Conservation (phyloP, 2,888 invertebrate genomes). For the Mechanitis messenoides region DNA sequence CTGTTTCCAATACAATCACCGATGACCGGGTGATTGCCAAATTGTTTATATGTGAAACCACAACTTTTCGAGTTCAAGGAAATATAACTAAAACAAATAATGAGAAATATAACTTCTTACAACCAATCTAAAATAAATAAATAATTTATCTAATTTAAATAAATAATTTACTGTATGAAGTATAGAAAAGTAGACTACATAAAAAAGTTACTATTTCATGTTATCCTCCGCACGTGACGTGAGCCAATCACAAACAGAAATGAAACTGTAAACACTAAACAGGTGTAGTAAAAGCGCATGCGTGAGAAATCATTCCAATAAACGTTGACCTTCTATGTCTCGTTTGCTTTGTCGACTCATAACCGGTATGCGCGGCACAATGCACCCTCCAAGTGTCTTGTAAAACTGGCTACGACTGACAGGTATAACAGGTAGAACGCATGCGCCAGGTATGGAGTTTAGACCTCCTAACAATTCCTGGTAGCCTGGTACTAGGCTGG, state of each 20-base stretch:
- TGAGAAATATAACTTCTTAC: neutral
- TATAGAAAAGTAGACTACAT: no score
- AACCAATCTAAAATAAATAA: no score
- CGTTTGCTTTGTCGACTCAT: constrained; percentile 20
- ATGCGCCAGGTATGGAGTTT: constrained; percentile 63
- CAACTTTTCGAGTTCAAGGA: constrained; percentile 6
- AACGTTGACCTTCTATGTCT: constrained; percentile 36
- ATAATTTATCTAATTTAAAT: no score
- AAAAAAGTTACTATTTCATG: neutral
- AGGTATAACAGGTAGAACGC: constrained; percentile 69
- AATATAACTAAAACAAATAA: constrained; percentile 6
- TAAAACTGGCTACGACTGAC: constrained; percentile 40
- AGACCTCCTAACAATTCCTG: constrained; percentile 48
- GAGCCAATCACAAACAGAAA: constrained; percentile 28
- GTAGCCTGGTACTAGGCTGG: constrained; percentile 71
- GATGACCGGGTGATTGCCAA: constrained; percentile 19
- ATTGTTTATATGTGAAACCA: constrained; percentile 1
- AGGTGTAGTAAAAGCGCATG: constrained; percentile 31
- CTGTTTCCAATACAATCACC: constrained; percentile 28
- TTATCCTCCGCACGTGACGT: constrained; percentile 16
- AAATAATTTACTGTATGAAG: no score
- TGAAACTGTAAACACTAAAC: constrained; percentile 20
- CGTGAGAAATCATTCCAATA: constrained; percentile 31
- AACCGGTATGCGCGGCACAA: constrained; percentile 27
- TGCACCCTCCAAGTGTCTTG: constrained; percentile 36